Evolutionary conservation across 2,888 invertebrate species (phyloP).

Genomic region (Reticulitermes lucifugus): DNA sequence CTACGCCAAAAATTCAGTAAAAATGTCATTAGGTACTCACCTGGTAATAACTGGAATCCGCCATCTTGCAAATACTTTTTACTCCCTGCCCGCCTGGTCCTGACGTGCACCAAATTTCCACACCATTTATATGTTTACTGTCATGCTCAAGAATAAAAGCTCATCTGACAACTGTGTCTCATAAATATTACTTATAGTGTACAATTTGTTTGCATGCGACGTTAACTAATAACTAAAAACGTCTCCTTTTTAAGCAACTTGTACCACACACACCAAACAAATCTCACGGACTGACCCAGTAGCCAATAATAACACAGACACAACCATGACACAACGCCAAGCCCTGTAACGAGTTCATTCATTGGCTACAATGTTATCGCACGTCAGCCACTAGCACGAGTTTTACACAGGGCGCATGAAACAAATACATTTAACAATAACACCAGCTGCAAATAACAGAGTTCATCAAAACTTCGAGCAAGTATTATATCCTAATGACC

Average conservation of each 20-base stretch:
- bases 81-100: constrained; percentile 40
- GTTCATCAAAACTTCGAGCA: neutral
- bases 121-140: constrained; percentile 45
- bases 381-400: constrained; percentile 22
- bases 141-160: neutral
- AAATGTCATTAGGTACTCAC: constrained; percentile 63
- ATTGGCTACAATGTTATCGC: constrained; percentile 1
- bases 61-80: constrained; percentile 66
- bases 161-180: too few species aligned
- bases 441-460: neutral
- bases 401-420: neutral
- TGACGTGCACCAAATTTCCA: constrained; percentile 45
- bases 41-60: constrained; percentile 75
- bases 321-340: neutral
- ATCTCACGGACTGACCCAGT: constrained; percentile 48
- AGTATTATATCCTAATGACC: neutral
- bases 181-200: neutral
- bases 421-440: constrained; percentile 15
- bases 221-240: neutral
- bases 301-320: constrained; percentile 48
- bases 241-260: constrained; percentile 35
- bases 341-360: constrained; percentile 2
- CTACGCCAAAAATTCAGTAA: neutral
- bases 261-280: constrained; percentile 51
- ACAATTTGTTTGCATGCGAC: neutral